Conservation (phyloP, 2,113 vertebrate species). For the Aplodontia rufa region DNA sequence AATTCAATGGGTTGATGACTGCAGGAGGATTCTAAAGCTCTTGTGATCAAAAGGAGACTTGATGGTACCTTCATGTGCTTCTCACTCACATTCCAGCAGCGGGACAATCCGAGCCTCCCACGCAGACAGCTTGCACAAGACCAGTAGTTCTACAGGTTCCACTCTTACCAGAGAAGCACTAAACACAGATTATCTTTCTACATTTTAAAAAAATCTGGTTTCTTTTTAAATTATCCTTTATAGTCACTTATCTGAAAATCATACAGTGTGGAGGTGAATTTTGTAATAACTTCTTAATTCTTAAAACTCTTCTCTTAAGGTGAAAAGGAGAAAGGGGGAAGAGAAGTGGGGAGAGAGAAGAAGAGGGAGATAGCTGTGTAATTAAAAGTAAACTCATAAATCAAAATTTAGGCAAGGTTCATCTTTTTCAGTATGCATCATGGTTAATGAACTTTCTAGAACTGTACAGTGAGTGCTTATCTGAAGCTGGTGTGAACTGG, state of each 20-base stretch:
- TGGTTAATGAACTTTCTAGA: neutral
- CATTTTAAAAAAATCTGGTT: neutral
- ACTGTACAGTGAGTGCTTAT: neutral
- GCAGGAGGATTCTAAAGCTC: neutral
- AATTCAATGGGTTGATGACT: constrained; percentile 59
- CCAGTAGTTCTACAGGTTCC: neutral
- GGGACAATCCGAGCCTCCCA: neutral
- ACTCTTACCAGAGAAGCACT: neutral
- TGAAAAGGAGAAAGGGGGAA: neutral
- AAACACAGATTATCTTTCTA: neutral
- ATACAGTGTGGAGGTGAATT: neutral
- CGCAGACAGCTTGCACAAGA: neutral
- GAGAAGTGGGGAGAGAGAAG: neutral
- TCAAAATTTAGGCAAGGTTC: neutral
- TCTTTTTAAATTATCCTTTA: neutral
- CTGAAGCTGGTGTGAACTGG: neutral
- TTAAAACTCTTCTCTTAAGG: neutral
- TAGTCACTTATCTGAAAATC: neutral
- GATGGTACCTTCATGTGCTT: constrained; percentile 30
- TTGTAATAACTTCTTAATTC: neutral
- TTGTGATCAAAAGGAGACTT: constrained; percentile 9
- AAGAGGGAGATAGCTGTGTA: neutral
- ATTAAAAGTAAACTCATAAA: constrained; percentile 20
- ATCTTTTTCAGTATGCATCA: neutral
- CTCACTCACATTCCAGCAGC: neutral